phyloP scores from a whole-genome alignment of 1,140 invertebrate species.

The Belonocnema kinseyi region DNA sequence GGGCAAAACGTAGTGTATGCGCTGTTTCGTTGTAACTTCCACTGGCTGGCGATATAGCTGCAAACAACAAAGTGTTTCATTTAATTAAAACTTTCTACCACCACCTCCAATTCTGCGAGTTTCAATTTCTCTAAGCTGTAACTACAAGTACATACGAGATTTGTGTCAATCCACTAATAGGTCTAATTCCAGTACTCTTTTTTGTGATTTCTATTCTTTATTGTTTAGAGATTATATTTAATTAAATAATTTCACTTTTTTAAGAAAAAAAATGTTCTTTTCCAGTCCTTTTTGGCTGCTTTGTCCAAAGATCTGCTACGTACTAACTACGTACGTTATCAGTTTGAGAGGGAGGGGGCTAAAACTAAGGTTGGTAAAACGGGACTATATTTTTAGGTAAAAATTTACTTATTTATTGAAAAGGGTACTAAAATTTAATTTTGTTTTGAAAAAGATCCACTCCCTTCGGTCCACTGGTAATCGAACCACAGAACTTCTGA shows the following conservation, averaged over 20 bases:
- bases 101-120: constrained; percentile 15
- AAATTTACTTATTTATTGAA: too few species aligned
- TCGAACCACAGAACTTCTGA: too few species aligned
- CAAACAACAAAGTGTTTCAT: constrained; percentile 56
- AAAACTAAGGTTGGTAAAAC: too few species aligned
- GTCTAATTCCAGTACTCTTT: background rate
- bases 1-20: constrained; percentile 83
- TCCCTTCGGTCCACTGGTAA: too few species aligned
- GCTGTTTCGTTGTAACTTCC: constrained; percentile 83
- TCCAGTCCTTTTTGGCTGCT: background rate
- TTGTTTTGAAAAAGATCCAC: too few species aligned
- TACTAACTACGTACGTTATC: too few species aligned
- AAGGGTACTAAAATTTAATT: too few species aligned
- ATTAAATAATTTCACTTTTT: background rate
- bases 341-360: too few species aligned
- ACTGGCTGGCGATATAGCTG: constrained; percentile 83
- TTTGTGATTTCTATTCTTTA: background rate
- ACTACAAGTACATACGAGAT: constrained; percentile 25
- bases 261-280: background rate
- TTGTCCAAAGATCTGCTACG: constrained; percentile 7
- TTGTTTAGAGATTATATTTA: background rate
- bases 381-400: too few species aligned
- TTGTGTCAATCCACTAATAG: constrained; percentile 25
- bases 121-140: constrained; percentile 31
- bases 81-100: constrained; percentile 43